Percentiles rank a stretch among this genome's conserved stretches.
Conservation (phyloP, 1,140 invertebrate genomes). For the Amphibalanus amphitrite region DNA sequence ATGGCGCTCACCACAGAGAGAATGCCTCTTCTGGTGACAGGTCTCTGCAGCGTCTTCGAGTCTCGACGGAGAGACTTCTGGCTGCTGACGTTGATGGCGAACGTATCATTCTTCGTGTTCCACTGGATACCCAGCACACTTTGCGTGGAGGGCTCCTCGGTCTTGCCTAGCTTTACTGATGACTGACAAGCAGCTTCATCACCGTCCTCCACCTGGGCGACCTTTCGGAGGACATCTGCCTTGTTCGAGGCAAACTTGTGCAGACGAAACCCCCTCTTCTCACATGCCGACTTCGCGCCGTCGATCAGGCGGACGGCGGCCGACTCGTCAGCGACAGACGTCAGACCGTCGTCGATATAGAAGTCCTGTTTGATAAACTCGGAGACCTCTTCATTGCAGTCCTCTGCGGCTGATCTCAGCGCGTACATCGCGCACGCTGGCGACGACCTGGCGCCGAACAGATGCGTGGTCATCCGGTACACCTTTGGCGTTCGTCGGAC, state of each 20-base stretch:
- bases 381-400: neutral
- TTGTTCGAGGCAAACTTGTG: neutral
- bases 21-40: neutral
- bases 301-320: neutral
- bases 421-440: neutral
- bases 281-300: neutral
- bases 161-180: neutral
- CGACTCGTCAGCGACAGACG: neutral
- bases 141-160: neutral
- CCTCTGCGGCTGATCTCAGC: neutral
- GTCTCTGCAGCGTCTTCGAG: neutral
- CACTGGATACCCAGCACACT: neutral
- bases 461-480: neutral
- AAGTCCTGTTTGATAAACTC: neutral
- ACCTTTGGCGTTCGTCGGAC: neutral
- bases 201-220: neutral
- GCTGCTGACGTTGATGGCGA: neutral
- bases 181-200: neutral
- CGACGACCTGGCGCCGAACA: neutral
- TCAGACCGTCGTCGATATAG: conserved; percentile 1
- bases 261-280: neutral
- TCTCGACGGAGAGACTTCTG: neutral
- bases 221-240: neutral
- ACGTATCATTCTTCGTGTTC: neutral
- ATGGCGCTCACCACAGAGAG: neutral